A percentile compares a stretch with the other conserved stretches of the same genome.
These are phyloP conservation scores for Oeneis ivallda DNA, from an alignment of 2,888 invertebrate genomes.

Conservation along the genomic window DNA sequence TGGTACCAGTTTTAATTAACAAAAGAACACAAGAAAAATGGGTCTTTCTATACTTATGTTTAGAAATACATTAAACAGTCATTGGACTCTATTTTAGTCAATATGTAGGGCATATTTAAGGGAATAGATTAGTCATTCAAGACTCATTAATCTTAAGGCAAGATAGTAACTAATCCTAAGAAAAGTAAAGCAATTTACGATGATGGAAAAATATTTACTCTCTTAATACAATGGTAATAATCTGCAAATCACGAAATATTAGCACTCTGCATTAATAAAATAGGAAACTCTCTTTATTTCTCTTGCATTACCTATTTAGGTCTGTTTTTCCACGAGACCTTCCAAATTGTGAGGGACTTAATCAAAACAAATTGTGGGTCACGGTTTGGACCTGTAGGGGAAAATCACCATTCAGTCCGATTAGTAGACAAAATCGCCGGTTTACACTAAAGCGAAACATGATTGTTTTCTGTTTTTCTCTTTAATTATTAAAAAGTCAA, in stretches of 20 bases:
- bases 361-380: constrained; percentile 24
- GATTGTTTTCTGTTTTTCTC: constrained; percentile 4
- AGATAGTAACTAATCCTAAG: too few species aligned
- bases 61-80: too few species aligned
- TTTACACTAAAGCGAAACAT: not conserved
- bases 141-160: too few species aligned
- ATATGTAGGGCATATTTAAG: too few species aligned
- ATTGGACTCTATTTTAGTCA: too few species aligned
- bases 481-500: too few species aligned
- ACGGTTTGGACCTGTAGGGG: not conserved
- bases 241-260: not conserved
- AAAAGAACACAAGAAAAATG: too few species aligned
- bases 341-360: constrained; percentile 20
- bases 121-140: too few species aligned
- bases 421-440: constrained; percentile 12
- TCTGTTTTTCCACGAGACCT: constrained; percentile 5
- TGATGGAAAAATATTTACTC: not conserved
- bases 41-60: too few species aligned
- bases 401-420: constrained; percentile 19
- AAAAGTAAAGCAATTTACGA: too few species aligned
- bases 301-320: constrained; percentile 2
- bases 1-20: too few species aligned
- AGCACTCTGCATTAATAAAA: not conserved
- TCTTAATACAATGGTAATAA: not conserved
- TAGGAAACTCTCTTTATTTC: not conserved